Conservation (phyloP, 2,113 vertebrate genomes). For the Empidonax alnorum region DNA sequence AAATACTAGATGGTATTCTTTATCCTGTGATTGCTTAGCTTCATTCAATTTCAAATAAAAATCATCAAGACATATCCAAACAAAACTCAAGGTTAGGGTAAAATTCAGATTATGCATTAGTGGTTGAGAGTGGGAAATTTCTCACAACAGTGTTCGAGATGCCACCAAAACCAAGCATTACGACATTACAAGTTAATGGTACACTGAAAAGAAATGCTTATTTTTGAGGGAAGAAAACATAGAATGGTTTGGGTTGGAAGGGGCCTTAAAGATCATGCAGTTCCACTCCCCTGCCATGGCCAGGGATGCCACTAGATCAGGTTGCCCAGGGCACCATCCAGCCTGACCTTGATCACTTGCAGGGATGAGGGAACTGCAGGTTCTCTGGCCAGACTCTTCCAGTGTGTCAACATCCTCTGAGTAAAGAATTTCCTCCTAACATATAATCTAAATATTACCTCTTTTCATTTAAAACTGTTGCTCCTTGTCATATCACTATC, state of each 20-base stretch:
- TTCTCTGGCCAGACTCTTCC: neutral
- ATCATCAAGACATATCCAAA: neutral
- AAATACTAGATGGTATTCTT: neutral
- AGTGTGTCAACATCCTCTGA: neutral
- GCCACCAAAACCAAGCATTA: neutral
- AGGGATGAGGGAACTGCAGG: neutral
- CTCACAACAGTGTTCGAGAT: neutral
- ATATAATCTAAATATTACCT: neutral
- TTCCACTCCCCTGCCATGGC: neutral
- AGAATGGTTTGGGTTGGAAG: neutral
- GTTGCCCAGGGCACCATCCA: neutral
- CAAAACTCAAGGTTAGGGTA: neutral
- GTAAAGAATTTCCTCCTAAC: neutral
- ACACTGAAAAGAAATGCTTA: neutral
- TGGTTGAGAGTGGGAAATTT: neutral
- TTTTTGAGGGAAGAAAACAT: neutral
- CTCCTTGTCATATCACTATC: neutral
- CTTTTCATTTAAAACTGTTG: neutral
- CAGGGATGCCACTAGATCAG: neutral
- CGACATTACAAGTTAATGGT: neutral
- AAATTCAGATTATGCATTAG: neutral
- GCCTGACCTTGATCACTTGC: accelerated
- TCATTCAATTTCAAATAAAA: neutral
- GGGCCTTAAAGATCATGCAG: neutral
- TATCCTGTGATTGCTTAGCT: neutral